Evolutionary conservation across 2,113 vertebrate species (phyloP).

Genomic region (Dromiciops gliroides): DNA sequence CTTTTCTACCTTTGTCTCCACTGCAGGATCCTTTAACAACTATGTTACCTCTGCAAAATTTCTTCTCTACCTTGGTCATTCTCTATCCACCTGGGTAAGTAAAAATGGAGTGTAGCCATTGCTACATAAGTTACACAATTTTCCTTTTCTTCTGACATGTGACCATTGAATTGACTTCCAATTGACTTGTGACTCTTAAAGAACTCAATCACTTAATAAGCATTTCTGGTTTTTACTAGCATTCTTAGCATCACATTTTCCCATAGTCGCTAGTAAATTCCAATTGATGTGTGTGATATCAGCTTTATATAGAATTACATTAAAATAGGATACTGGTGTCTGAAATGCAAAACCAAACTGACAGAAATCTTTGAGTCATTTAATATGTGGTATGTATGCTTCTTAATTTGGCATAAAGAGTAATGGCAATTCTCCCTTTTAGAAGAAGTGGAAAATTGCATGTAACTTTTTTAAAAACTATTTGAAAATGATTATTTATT

Average conservation of each 20-base stretch:
- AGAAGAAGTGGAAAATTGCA: not conserved
- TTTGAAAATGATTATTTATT: constrained; percentile 15
- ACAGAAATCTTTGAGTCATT: constrained; percentile 6
- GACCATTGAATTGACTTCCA: constrained; percentile 9
- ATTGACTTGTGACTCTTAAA: constrained; percentile 5
- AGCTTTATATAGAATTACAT: not conserved
- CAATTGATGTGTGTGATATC: constrained; percentile 2
- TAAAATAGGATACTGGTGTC: not conserved
- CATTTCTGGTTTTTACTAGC: not conserved
- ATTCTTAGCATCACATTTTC: not conserved
- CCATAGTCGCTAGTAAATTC: too few species aligned
- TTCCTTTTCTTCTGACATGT: constrained; percentile 19
- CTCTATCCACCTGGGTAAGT: constrained; percentile 97
- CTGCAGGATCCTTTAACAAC: constrained; percentile 85
- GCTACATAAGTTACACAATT: constrained; percentile 28
- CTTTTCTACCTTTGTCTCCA: constrained; percentile 33
- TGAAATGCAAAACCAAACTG: not conserved
- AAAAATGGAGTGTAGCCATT: constrained; percentile 21
- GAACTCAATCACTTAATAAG: not conserved
- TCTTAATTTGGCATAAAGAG: not conserved
- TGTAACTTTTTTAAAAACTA: constrained; percentile 16
- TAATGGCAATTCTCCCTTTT: constrained; percentile 13
- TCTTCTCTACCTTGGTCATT: constrained; percentile 95
- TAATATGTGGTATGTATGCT: constrained; percentile 25
- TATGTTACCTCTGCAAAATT: constrained; percentile 95